These are phyloP conservation scores for Arctopsyche grandis DNA, from an alignment of 1,140 invertebrate genomes.

Conservation along the genomic window DNA sequence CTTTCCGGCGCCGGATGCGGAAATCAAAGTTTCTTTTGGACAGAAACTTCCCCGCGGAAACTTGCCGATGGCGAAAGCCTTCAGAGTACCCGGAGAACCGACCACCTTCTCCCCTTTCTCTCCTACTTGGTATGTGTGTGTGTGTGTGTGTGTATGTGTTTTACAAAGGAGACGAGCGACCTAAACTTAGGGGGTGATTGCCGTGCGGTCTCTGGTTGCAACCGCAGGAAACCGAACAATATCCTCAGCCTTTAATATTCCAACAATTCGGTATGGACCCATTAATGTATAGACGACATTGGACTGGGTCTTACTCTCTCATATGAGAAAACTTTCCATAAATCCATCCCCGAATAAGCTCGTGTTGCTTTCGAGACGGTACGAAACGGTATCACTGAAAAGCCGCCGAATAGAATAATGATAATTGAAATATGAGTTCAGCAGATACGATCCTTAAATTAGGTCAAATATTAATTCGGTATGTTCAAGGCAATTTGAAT, in stretches of 20 bases:
- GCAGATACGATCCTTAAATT: too few species aligned
- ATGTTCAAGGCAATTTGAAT: too few species aligned
- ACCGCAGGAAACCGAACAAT: conserved; percentile 6
- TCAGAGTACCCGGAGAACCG: conserved; percentile 22
- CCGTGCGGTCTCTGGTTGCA: not conserved
- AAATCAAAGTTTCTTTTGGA: conserved; percentile 46
- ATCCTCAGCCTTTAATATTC: conserved; percentile 10
- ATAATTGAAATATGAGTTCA: too few species aligned
- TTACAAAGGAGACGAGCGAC: not conserved
- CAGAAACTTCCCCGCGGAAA: conserved; percentile 33
- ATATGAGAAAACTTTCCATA: not conserved
- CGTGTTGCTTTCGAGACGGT: too few species aligned
- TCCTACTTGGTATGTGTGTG: not conserved
- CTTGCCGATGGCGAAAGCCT: conserved; percentile 25
- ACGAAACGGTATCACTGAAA: too few species aligned
- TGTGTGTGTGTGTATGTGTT: not conserved
- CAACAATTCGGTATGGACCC: not conserved
- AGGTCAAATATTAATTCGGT: too few species aligned
- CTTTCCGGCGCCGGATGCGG: conserved; percentile 44
- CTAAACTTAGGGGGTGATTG: not conserved
- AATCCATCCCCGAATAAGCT: too few species aligned
- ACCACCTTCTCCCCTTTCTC: too few species aligned
- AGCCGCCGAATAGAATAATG: too few species aligned
- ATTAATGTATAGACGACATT: not conserved
- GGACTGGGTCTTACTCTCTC: not conserved